Evolutionary conservation across 2,888 invertebrate species (phyloP).

Genomic region (Sisyra terminalis): DNA sequence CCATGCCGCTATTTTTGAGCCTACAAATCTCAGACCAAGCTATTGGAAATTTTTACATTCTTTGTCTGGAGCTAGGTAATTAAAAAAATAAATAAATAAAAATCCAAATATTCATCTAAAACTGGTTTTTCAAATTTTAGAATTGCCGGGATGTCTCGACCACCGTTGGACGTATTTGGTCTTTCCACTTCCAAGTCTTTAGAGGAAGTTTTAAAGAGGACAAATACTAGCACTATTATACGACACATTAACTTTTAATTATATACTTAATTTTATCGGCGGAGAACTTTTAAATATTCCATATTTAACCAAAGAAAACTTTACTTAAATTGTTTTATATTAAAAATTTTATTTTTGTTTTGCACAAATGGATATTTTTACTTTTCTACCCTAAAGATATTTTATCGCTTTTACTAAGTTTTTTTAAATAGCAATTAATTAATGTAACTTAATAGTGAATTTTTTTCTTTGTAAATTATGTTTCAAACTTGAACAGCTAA

Average conservation of each 20-base stretch:
- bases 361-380: too few relatives aligned
- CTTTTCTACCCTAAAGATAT: too few relatives aligned
- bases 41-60: constrained; percentile 67
- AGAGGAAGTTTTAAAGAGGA: constrained; percentile 26
- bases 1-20: constrained; percentile 63
- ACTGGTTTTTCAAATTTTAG: constrained; percentile 21
- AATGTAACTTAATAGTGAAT: too few relatives aligned
- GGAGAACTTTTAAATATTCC: not conserved
- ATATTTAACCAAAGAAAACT: too few relatives aligned
- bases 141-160: constrained; percentile 39
- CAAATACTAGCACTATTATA: constrained; percentile 24
- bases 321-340: not conserved
- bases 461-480: too few relatives aligned
- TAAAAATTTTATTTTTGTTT: not conserved
- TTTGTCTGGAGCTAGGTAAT: constrained; percentile 52
- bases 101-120: constrained; percentile 1
- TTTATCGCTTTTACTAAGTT: too few relatives aligned
- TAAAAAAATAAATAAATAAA: constrained; percentile 7
- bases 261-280: too few relatives aligned
- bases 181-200: constrained; percentile 33
- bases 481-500: not conserved
- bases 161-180: constrained; percentile 42
- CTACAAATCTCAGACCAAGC: constrained; percentile 58
- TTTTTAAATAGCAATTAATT: too few relatives aligned
- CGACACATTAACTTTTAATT: constrained; percentile 9